A percentile compares a stretch with the other conserved stretches of the same genome.
phyloP scores from a whole-genome alignment of 2,113 vertebrate species.

The Thunnus thynnus region DNA sequence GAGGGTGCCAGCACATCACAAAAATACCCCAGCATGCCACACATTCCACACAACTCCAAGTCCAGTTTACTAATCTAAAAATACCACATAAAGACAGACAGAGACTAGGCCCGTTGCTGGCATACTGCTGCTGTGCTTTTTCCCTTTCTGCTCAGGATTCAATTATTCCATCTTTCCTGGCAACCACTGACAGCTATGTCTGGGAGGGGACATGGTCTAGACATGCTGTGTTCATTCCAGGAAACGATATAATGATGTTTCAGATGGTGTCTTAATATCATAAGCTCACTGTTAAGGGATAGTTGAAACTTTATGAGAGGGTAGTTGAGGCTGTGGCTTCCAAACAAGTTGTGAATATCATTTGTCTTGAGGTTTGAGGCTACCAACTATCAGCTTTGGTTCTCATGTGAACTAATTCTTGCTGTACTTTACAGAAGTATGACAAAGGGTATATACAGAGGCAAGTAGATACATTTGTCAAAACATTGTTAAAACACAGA shows the following conservation, averaged over 20 bases:
- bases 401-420: neutral
- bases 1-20: conserved; percentile 87
- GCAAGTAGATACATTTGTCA: neutral
- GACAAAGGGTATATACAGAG: neutral
- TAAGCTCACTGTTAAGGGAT: conserved; percentile 15
- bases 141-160: conserved; percentile 24
- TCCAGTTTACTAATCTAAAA: conserved; percentile 43
- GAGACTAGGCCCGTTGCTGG: neutral
- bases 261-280: conserved; percentile 16
- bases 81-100: conserved; percentile 35
- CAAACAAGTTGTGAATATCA: neutral
- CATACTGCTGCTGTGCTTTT: neutral
- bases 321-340: neutral
- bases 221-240: conserved; percentile 45
- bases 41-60: conserved; percentile 27
- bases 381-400: neutral
- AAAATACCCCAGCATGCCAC: conserved; percentile 44
- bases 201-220: conserved; percentile 42
- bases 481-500: neutral
- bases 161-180: conserved; percentile 43
- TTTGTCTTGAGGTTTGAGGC: neutral
- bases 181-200: conserved; percentile 11
- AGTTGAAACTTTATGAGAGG: neutral
- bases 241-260: conserved; percentile 48
- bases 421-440: neutral